Percentiles rank a stretch among this genome's conserved stretches.
Conservation (phyloP, 2,113 vertebrate species). For the Amblyornis subalaris region DNA sequence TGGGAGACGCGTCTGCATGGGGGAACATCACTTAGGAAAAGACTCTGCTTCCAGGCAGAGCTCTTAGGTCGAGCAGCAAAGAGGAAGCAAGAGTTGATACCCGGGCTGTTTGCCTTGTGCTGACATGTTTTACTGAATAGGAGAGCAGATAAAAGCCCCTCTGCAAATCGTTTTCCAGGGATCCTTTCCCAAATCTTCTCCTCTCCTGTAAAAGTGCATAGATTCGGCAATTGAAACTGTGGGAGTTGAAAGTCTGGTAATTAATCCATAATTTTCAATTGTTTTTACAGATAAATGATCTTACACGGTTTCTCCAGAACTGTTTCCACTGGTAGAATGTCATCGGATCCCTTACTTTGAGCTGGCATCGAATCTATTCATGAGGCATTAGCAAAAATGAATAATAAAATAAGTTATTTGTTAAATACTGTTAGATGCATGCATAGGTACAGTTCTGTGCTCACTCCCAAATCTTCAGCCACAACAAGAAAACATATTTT, state of each 20-base stretch:
- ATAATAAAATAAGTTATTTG: constrained; percentile 48
- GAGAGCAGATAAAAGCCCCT: neutral
- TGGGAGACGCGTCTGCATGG: neutral
- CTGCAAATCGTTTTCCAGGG: neutral
- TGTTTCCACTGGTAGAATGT: neutral
- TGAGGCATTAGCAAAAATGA: constrained; percentile 56
- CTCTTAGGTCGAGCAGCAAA: neutral
- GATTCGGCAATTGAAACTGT: neutral
- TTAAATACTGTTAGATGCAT: constrained; percentile 38
- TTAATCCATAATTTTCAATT: neutral
- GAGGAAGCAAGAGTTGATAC: neutral
- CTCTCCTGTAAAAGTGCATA: neutral
- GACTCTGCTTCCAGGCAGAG: neutral
- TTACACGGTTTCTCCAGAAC: neutral
- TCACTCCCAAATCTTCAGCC: neutral
- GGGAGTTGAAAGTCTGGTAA: neutral
- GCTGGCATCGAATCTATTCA: neutral
- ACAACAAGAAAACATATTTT: neutral
- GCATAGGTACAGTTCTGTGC: neutral
- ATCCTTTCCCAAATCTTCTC: neutral
- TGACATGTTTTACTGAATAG: neutral
- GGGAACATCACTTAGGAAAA: neutral
- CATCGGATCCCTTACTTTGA: neutral
- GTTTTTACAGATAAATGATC: neutral
- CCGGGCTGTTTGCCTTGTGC: neutral